Conservation (phyloP, 2,888 invertebrate genomes). For the Eledona agricola region DNA sequence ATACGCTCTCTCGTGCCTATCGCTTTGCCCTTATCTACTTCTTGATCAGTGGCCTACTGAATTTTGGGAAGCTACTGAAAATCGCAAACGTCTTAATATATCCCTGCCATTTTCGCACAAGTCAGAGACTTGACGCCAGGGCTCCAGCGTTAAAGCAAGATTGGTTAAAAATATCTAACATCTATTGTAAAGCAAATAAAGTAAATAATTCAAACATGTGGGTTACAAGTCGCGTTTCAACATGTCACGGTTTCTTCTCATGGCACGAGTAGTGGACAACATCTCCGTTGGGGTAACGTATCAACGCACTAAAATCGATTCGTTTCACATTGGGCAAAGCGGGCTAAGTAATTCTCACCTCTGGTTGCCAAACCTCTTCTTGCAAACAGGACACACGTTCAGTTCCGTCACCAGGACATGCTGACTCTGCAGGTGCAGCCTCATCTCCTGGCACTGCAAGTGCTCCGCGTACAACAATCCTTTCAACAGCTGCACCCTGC, state of each 20-base stretch:
- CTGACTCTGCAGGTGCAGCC: slow-evolving; percentile 83
- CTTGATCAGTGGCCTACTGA: too few relatives aligned
- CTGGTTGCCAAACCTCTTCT: slow-evolving; percentile 91
- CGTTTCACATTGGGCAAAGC: slow-evolving; percentile 9
- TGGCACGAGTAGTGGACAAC: slow-evolving; percentile 94
- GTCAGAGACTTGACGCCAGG: too few relatives aligned
- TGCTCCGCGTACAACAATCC: slow-evolving; percentile 87
- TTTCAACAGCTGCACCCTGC: slow-evolving; percentile 81
- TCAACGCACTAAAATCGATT: slow-evolving; percentile 83
- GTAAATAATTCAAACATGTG: too few relatives aligned
- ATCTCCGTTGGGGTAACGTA: slow-evolving; percentile 89
- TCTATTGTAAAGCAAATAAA: too few relatives aligned
- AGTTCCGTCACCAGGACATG: slow-evolving; percentile 86
- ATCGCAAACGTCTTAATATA: too few relatives aligned
- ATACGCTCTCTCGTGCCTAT: too few relatives aligned
- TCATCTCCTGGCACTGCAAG: slow-evolving; percentile 82
- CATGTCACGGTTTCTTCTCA: slow-evolving; percentile 60
- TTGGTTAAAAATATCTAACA: too few relatives aligned
- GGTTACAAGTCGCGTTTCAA: too few relatives aligned
- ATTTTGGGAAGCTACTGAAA: too few relatives aligned
- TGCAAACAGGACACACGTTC: slow-evolving; percentile 90
- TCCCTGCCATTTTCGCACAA: too few relatives aligned
- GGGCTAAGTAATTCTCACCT: slow-evolving; percentile 66
- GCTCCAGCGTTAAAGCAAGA: too few relatives aligned
- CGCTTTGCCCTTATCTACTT: too few relatives aligned